Conservation (phyloP, 2,888 invertebrate species). For the Drosophila borealis region DNA sequence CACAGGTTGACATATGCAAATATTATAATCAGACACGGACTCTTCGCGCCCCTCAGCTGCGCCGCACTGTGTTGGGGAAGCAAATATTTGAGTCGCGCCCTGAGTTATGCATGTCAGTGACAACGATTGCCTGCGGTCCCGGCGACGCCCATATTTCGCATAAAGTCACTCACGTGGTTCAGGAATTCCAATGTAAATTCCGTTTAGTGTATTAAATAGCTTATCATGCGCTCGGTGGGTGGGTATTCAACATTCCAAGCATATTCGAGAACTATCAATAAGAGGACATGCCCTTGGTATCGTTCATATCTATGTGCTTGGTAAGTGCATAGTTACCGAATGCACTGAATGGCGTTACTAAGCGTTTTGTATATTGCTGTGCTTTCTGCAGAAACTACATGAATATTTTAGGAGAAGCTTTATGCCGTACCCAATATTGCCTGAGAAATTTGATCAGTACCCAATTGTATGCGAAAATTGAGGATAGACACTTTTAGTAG, state of each 20-base stretch:
- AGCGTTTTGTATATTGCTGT: too few relatives aligned
- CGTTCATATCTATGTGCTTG: neutral
- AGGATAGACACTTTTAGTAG: neutral
- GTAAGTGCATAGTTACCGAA: neutral
- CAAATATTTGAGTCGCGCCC: conserved; percentile 33
- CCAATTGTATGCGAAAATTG: neutral
- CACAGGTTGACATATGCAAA: conserved; percentile 61
- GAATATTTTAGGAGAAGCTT: neutral
- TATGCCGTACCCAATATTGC: too few relatives aligned
- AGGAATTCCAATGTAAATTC: conserved; percentile 29
- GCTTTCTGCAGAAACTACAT: too few relatives aligned
- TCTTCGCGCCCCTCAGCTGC: conserved; percentile 4
- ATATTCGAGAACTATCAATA: neutral
- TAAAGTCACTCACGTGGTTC: conserved; percentile 3
- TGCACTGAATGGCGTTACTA: neutral
- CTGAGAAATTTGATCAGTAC: neutral
- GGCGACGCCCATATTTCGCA: conserved; percentile 5
- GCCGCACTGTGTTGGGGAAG: conserved; percentile 14
- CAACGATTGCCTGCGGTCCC: conserved; percentile 11
- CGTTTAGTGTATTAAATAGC: conserved; percentile 27
- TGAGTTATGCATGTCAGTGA: conserved; percentile 32
- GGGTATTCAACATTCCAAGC: conserved; percentile 12
- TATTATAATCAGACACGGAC: conserved; percentile 32
- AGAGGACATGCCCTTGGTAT: neutral
- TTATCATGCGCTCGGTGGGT: conserved; percentile 2